Conservation (phyloP, 2,113 vertebrate species). For the Mellivora capensis region DNA sequence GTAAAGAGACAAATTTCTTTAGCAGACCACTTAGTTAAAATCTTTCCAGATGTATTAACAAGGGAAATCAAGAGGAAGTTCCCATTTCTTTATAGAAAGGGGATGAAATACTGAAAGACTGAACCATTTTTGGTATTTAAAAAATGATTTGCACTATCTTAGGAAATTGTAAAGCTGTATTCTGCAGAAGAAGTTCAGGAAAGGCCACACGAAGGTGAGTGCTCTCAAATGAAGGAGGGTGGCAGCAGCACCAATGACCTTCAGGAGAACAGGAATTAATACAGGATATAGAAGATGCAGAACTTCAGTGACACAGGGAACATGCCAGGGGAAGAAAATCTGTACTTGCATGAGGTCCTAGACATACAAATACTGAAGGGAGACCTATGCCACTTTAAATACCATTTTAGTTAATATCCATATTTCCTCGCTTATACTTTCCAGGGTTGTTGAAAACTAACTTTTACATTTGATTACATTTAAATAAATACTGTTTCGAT, state of each 20-base stretch:
- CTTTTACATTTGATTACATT: neutral
- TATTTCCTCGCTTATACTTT: neutral
- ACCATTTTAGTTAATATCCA: neutral
- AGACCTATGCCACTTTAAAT: neutral
- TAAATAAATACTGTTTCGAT: neutral
- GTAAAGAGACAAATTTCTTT: neutral
- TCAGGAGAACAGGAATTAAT: neutral
- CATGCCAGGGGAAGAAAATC: neutral
- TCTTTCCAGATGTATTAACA: neutral
- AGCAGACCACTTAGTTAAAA: neutral
- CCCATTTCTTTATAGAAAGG: neutral
- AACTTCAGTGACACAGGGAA: rapidly evolving
- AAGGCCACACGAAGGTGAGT: rapidly evolving
- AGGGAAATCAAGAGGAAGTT: neutral
- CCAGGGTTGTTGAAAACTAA: neutral
- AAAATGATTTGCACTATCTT: neutral
- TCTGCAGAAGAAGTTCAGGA: neutral
- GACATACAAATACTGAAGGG: rapidly evolving
- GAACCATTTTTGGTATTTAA: neutral
- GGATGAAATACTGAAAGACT: neutral
- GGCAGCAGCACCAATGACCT: rapidly evolving
- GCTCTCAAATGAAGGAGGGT: neutral
- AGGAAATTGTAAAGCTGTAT: neutral
- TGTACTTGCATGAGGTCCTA: rapidly evolving
- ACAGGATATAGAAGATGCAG: rapidly evolving